A percentile compares a stretch with the other conserved stretches of the same genome.
These are phyloP conservation scores for Pocillopora meandrina DNA, from an alignment of 92 coral and sea anemone genomes.

Conservation along the genomic window DNA sequence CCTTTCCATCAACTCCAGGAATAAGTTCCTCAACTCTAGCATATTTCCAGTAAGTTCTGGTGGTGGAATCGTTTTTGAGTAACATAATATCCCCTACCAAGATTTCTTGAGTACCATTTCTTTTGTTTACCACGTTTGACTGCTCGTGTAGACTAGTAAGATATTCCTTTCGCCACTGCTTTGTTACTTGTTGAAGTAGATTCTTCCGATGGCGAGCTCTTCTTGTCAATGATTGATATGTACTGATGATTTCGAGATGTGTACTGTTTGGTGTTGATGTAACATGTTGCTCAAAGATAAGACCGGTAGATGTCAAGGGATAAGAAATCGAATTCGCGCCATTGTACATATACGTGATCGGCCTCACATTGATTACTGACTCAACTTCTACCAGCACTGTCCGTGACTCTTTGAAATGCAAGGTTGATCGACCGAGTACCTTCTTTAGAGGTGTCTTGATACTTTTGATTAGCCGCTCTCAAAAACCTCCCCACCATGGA, in stretches of 20 bases:
- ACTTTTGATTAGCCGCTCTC: conserved; percentile 56
- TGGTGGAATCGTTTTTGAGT: conserved; percentile 49
- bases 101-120: conserved; percentile 17
- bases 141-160: conserved; percentile 39
- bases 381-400: conserved; percentile 58
- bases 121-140: not conserved
- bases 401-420: conserved; percentile 43
- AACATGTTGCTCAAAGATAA: conserved; percentile 52
- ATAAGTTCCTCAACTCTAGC: conserved; percentile 53
- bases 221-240: conserved; percentile 55
- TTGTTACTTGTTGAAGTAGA: conserved; percentile 47
- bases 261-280: conserved; percentile 41
- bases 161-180: conserved; percentile 63
- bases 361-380: conserved; percentile 38
- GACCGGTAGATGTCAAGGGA: conserved; percentile 53
- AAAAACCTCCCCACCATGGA: conserved; percentile 59
- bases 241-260: conserved; percentile 54
- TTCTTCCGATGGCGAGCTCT: conserved; percentile 57
- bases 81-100: conserved; percentile 50
- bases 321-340: conserved; percentile 59
- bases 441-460: conserved; percentile 46
- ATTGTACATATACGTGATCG: conserved; percentile 55
- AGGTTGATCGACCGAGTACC: conserved; percentile 42
- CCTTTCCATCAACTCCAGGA: conserved; percentile 46
- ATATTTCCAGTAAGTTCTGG: conserved; percentile 46